phyloP scores from a whole-genome alignment of 2,797 vertebrate genomes.

The Sebastes alutus region DNA sequence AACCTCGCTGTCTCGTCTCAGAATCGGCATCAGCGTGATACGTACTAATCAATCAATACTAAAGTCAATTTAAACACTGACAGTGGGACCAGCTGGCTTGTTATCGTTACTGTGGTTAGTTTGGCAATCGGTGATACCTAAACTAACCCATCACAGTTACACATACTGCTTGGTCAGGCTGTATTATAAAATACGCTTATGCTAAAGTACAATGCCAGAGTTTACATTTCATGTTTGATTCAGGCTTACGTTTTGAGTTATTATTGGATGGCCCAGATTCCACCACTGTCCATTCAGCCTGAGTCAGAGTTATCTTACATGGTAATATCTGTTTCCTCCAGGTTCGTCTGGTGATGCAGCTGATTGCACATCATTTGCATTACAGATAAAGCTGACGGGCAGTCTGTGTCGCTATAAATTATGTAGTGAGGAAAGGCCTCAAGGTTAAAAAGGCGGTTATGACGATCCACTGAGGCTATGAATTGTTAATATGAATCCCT shows the following conservation, averaged over 20 bases:
- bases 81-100: neutral
- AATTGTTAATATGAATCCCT: conserved; percentile 78
- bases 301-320: conserved; percentile 36
- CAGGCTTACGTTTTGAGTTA: neutral
- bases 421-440: conserved; percentile 73
- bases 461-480: conserved; percentile 71
- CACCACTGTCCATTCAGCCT: neutral
- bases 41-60: neutral
- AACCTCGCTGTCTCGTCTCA: conserved; percentile 36
- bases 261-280: conserved; percentile 33
- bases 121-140: neutral
- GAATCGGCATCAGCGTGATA: neutral
- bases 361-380: conserved; percentile 75
- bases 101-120: neutral
- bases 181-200: neutral
- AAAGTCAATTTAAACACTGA: neutral
- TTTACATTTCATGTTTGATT: conserved; percentile 6
- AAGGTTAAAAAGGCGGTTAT: conserved; percentile 76
- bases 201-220: neutral
- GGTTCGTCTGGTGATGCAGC: conserved; percentile 47
- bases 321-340: conserved; percentile 47
- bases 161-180: neutral
- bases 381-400: conserved; percentile 69
- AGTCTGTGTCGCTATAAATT: conserved; percentile 76
- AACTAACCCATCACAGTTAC: neutral